A percentile compares a stretch with the other conserved stretches of the same genome.
These are phyloP conservation scores for Drosophila rhopaloa DNA, from an alignment of 1,140 invertebrate genomes.

Conservation along the genomic window DNA sequence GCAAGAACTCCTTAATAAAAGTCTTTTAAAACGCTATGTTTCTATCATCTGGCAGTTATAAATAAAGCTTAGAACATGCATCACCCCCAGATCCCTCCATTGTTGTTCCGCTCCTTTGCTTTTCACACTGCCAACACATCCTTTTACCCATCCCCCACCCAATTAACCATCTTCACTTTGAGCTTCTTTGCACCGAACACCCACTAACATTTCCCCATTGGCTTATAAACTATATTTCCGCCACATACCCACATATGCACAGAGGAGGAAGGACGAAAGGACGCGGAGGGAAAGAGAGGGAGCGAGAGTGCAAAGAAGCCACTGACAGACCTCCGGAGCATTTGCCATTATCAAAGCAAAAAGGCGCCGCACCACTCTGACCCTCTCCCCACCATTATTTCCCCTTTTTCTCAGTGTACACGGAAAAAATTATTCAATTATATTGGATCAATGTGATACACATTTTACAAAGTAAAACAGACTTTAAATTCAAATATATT, in stretches of 20 bases:
- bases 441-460: background rate
- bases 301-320: conserved; percentile 42
- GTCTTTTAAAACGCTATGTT: too few relatives aligned
- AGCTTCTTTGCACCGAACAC: conserved; percentile 5
- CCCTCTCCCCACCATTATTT: background rate
- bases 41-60: background rate
- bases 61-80: background rate
- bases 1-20: too few relatives aligned
- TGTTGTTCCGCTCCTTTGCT: background rate
- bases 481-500: too few relatives aligned
- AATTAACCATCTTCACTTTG: conserved; percentile 27
- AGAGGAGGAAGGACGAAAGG: background rate
- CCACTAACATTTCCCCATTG: conserved; percentile 65
- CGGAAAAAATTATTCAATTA: too few relatives aligned
- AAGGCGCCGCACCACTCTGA: conserved; percentile 57
- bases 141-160: conserved; percentile 32
- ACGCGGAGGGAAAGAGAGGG: background rate
- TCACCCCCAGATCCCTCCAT: background rate
- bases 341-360: conserved; percentile 75
- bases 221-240: conserved; percentile 57
- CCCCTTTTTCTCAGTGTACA: conserved; percentile 10
- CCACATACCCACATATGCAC: conserved; percentile 34
- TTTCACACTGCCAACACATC: conserved; percentile 13
- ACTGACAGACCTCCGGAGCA: conserved; percentile 66
- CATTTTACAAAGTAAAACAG: too few relatives aligned